Conservation (phyloP, 2,113 vertebrate genomes). For the Serilophus lunatus region DNA sequence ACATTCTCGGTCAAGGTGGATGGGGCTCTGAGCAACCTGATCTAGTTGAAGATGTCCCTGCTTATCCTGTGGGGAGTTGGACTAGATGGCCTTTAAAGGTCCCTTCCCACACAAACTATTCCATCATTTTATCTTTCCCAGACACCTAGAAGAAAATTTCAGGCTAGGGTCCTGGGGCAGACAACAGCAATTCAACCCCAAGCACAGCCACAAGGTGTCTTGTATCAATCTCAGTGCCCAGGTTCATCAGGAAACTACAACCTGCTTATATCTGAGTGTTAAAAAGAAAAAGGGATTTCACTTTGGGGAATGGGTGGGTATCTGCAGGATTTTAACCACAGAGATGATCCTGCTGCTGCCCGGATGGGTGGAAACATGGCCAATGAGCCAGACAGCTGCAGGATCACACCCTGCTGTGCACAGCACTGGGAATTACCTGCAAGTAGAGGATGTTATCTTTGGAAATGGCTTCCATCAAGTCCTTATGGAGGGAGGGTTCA, state of each 20-base stretch:
- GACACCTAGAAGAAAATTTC: background rate
- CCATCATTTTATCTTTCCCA: background rate
- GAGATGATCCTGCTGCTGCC: background rate
- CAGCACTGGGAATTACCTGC: constrained; percentile 63
- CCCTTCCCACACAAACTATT: background rate
- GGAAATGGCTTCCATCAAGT: constrained; percentile 82
- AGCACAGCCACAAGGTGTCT: background rate
- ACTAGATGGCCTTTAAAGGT: background rate
- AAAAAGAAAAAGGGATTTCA: background rate
- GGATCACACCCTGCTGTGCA: background rate
- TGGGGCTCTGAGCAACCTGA: background rate
- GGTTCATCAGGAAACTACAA: background rate
- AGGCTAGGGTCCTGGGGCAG: background rate
- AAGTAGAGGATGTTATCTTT: constrained; percentile 82
- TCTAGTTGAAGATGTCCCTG: background rate
- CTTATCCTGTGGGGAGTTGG: background rate
- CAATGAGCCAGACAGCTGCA: fast-evolving
- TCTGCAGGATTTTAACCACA: background rate
- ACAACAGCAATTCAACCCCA: background rate
- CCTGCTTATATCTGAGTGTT: background rate
- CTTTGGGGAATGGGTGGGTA: background rate
- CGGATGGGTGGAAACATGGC: fast-evolving
- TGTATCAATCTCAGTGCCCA: background rate
- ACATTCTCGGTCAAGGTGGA: background rate
- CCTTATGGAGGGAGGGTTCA: constrained; percentile 72